Evolutionary conservation across 2,113 vertebrate species (phyloP).

Genomic region (Oncorhynchus keta): DNA sequence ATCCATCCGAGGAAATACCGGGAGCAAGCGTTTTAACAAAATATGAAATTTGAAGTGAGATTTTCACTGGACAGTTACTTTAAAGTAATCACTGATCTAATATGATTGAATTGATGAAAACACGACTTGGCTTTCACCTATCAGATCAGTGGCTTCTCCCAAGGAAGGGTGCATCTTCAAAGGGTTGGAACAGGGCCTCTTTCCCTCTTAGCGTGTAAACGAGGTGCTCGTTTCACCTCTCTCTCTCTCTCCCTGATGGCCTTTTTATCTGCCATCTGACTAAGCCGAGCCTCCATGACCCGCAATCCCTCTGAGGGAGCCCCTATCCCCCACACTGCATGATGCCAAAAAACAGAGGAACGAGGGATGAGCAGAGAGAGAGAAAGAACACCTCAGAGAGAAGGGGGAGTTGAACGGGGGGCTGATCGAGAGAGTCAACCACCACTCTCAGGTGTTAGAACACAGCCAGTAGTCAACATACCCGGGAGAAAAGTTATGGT

Average conservation of each 20-base stretch:
- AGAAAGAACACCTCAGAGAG: not conserved
- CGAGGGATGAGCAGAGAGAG: not conserved
- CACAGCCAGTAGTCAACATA: not conserved
- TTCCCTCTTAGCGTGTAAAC: slow-evolving; percentile 3
- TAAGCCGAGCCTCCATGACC: slow-evolving; percentile 35
- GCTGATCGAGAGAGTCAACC: not conserved
- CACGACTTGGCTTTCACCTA: not conserved
- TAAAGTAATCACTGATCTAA: too few species aligned
- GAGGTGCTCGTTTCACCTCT: not conserved
- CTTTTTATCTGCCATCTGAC: slow-evolving; percentile 39
- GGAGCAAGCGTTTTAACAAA: too few species aligned
- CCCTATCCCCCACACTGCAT: slow-evolving; percentile 37
- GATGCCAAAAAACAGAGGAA: slow-evolving; percentile 35
- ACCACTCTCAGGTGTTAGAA: too few species aligned
- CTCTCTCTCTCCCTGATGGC: not conserved
- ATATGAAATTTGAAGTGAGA: too few species aligned
- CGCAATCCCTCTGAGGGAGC: slow-evolving; percentile 22
- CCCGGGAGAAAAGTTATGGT: not conserved
- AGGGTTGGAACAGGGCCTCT: not conserved
- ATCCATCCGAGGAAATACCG: too few species aligned
- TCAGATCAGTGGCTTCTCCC: too few species aligned
- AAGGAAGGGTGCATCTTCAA: too few species aligned
- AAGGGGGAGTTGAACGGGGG: not conserved
- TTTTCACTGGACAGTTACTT: not conserved
- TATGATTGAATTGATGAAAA: not conserved